Evolutionary conservation across 2,113 vertebrate genomes (phyloP).

Genomic region (Dicentrarchus labrax): DNA sequence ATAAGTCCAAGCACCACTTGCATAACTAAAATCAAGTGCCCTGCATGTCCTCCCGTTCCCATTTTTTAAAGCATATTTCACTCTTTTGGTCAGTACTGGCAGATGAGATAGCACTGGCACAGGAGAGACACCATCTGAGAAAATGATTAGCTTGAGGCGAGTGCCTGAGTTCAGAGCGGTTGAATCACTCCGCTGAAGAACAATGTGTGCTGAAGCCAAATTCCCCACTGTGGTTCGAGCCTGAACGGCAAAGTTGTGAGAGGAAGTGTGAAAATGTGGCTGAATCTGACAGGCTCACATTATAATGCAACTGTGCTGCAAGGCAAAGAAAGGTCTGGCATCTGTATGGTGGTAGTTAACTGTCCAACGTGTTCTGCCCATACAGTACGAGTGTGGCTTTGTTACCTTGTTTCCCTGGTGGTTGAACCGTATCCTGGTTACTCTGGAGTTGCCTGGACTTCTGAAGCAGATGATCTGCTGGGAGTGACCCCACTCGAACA

Average conservation of each 20-base stretch:
- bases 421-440: conserved; percentile 97
- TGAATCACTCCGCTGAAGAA: conserved; percentile 63
- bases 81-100: conserved; percentile 38
- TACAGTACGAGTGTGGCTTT: background rate
- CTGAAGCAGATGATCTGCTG: conserved; percentile 98
- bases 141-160: conserved; percentile 67
- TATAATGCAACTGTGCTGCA: conserved; percentile 2
- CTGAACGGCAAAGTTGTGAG: conserved; percentile 31
- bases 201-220: conserved; percentile 57
- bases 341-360: conserved; percentile 6
- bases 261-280: conserved; percentile 45
- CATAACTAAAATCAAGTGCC: conserved; percentile 42
- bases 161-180: conserved; percentile 51
- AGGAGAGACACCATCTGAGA: conserved; percentile 64
- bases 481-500: conserved; percentile 99
- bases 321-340: conserved; percentile 17
- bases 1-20: conserved; percentile 28
- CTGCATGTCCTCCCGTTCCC: conserved; percentile 6
- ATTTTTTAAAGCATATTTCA: conserved; percentile 36
- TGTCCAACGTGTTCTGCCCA: background rate
- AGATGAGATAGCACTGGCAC: conserved; percentile 55
- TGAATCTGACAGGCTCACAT: conserved; percentile 40
- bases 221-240: conserved; percentile 42
- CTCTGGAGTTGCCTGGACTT: conserved; percentile 93
- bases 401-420: conserved; percentile 97